Evolutionary conservation across 2,113 vertebrate species (phyloP).

Genomic region (Melozone crissalis): DNA sequence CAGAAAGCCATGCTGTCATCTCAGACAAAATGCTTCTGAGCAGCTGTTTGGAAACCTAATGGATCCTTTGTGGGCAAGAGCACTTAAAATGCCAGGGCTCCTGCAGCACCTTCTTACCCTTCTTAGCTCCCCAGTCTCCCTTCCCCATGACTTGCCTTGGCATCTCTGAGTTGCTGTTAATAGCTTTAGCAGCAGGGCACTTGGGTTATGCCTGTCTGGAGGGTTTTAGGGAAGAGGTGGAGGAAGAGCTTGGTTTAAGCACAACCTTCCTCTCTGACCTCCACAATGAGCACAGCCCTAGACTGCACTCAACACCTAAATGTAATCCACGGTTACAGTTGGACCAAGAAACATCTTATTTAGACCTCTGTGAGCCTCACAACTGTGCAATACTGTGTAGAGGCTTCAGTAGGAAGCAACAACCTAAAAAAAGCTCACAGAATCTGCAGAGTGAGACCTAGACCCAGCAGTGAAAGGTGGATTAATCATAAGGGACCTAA

Average conservation of each 20-base stretch:
- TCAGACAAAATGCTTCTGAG: not conserved
- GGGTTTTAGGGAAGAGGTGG: not conserved
- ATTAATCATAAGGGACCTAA: not conserved
- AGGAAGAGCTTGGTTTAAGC: not conserved
- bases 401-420: not conserved
- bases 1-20: not conserved
- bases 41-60: not conserved
- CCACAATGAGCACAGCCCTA: not conserved
- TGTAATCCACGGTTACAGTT: fast-evolving
- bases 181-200: not conserved
- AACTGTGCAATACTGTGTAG: not conserved
- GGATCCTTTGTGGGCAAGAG: not conserved
- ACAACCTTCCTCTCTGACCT: not conserved
- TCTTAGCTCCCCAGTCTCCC: not conserved
- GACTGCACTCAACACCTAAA: not conserved
- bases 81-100: not conserved
- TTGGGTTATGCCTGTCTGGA: not conserved
- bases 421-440: not conserved
- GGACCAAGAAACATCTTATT: not conserved
- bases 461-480: not conserved
- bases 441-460: not conserved
- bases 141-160: not conserved
- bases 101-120: not conserved
- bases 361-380: not conserved
- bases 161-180: not conserved